These are phyloP conservation scores for Listrodromus nycthemerus DNA, from an alignment of 2,888 invertebrate genomes.

Conservation along the genomic window DNA sequence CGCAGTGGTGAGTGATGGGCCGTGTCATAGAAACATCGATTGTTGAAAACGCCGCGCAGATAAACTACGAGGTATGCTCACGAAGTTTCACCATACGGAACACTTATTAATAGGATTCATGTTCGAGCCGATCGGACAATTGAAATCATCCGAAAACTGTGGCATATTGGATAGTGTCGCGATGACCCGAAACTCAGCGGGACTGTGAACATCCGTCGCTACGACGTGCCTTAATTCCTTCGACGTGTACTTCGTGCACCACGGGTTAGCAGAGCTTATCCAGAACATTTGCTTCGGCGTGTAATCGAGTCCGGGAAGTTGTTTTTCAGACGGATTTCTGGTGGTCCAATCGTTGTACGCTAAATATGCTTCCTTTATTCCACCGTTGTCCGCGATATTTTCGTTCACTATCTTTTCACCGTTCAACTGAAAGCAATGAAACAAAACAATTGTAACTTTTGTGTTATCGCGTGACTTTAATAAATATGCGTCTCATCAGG, in stretches of 20 bases:
- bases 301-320: slow-evolving; percentile 79
- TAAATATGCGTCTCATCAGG: no score
- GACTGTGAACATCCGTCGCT: slow-evolving; percentile 92
- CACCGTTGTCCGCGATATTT: slow-evolving; percentile 97
- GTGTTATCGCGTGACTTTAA: no score
- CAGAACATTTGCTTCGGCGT: slow-evolving; percentile 89
- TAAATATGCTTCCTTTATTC: slow-evolving; percentile 94
- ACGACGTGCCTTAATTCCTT: slow-evolving; percentile 92
- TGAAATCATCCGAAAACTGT: slow-evolving; percentile 88
- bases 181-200: slow-evolving; percentile 87
- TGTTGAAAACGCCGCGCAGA: no score
- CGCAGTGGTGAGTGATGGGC: background rate
- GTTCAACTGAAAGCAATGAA: slow-evolving; percentile 88
- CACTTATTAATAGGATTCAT: slow-evolving; percentile 89
- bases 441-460: slow-evolving; percentile 28
- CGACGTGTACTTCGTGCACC: slow-evolving; percentile 87
- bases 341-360: slow-evolving; percentile 86
- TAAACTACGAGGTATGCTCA: background rate
- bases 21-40: background rate
- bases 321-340: slow-evolving; percentile 85
- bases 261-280: slow-evolving; percentile 87
- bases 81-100: slow-evolving; percentile 86
- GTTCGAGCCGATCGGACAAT: slow-evolving; percentile 86
- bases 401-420: slow-evolving; percentile 97
- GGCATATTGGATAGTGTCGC: slow-evolving; percentile 88